A percentile compares a stretch with the other conserved stretches of the same genome.
phyloP scores from a whole-genome alignment of 1,140 invertebrate species.

The Teleopsis dalmanni region DNA sequence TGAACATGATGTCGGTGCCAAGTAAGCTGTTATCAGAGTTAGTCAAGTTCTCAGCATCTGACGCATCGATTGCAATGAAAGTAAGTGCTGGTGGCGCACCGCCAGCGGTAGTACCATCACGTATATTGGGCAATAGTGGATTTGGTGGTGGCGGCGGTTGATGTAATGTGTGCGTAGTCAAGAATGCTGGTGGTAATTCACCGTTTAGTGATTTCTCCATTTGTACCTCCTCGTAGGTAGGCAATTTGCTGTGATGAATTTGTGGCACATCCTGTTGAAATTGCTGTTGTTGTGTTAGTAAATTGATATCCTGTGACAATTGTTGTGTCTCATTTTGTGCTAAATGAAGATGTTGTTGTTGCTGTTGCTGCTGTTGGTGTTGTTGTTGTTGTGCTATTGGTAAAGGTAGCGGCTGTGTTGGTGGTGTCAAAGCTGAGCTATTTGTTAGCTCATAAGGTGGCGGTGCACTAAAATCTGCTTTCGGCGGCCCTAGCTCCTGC shows the following conservation, averaged over 20 bases:
- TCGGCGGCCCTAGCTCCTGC: slow-evolving; percentile 60
- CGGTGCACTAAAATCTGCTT: slow-evolving; percentile 72
- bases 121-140: slow-evolving; percentile 25
- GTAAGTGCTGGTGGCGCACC: slow-evolving; percentile 56
- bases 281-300: slow-evolving; percentile 14
- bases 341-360: neutral
- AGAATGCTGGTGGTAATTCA: slow-evolving; percentile 46
- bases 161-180: slow-evolving; percentile 18
- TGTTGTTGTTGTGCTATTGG: slow-evolving; percentile 17
- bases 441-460: slow-evolving; percentile 59
- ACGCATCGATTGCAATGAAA: slow-evolving; percentile 61
- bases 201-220: slow-evolving; percentile 73
- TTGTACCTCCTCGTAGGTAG: slow-evolving; percentile 86
- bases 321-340: neutral
- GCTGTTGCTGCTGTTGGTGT: slow-evolving; percentile 11
- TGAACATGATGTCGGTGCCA: slow-evolving; percentile 82
- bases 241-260: slow-evolving; percentile 62
- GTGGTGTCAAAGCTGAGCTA: slow-evolving; percentile 13
- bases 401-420: slow-evolving; percentile 13
- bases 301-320: slow-evolving; percentile 13
- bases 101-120: slow-evolving; percentile 40
- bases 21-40: slow-evolving; percentile 62
- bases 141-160: slow-evolving; percentile 23
- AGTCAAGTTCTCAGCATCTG: slow-evolving; percentile 60
- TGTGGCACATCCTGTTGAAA: slow-evolving; percentile 53